Evolutionary conservation across 92 coral and sea anemone genomes (phyloP), one percentile per base, ranked within the genome.

Genomic region (Parazoanthus atlanticus): DNA sequence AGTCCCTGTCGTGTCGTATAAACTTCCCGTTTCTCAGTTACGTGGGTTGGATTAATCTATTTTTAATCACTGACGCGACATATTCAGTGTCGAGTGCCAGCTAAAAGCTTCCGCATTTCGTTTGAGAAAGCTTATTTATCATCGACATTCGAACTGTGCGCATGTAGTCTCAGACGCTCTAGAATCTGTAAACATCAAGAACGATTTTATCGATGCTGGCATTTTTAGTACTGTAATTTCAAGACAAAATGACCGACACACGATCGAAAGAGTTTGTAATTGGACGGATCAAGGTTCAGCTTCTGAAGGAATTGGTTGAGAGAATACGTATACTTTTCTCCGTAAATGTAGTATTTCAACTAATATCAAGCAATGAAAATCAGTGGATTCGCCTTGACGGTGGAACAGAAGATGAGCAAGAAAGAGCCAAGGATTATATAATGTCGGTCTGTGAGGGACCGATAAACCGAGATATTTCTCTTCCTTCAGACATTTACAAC

Each of bases 381-480:
- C 96, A 90, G 90, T 95, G 98, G 98, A 88, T 95, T 32, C 91
- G 85, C 25, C 90, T 95, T n/a, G 84, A 89, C 71, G 96, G 95
- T 15, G 89, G 87, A 17, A 43, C 76, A 11, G 93, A 90, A 58
- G 91, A 84, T 3, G 79, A 83, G 15, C 80, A 86, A 16, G 66
- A 88, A 47, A 90, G 86, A 23, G 96, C 96, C n/a, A 95, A 95
- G 93, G 95, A 69, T 8, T 84, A 70, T n/a, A 74, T 84, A 1
- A 43, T 72, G 56, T 78, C 86, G 29, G 88, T 72, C 29, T 81
- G 89, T 58, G 73, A 54, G 79, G 93, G 78, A 43, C 67, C 72
- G 8, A 33, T 56, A 49, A 46, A 13, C 32, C 5, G 49, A 80
- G 78, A 80, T 29, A 74, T 81, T 81, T 33, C 79, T 76, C 74